Evolutionary conservation across 2,888 invertebrate genomes (phyloP), one percentile per base, ranked within the genome.

Genomic region (Scaptomyza polygonia): DNA sequence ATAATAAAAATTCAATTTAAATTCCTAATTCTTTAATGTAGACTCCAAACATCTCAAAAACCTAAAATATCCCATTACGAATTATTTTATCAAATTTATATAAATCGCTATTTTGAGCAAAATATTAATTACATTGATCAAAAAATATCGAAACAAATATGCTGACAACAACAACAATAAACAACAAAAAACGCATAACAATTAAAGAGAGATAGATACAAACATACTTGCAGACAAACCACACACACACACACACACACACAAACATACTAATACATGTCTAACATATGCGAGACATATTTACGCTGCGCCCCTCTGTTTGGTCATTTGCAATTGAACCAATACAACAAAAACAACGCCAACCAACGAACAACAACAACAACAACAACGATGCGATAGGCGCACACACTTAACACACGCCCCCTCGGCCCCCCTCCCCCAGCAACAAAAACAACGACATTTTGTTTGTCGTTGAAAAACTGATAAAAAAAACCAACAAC

Each of bases 291-390:
- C 16, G 2, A 71, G 21, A 55, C 69, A 76, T 76, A 76, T 56
- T 66, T 66, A 79, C 79, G 58, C 48, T 58, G 79, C 68, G 79
- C 65, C 69, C 69, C 77, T 77, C 77, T 77, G 77, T 77, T 77
- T 77, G 77, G 77, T 76, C 77, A 77, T 79, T 77, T 79, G 72
- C 74, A 64, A 83, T 76, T 76, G 75, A 79, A 70, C 71, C 66
- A 66, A 67, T 75, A 77, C 77, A 84, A 67, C 80, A 76, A 63
- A 54, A 57, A 77, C 49, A 66, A 55, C 27, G 45, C n/a, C 30
- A 49, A 21, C 40, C 57, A 58, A 42, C 36, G 66, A 67, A 59
- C 36, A 73, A 57, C 64, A 62, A 34, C 36, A 62, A 73, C 71
- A 71, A 18, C 30, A n/a, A n/a, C 29, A 56, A 62, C 64, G 67